Base-by-base conservation (phyloP, 2,797 vertebrate genomes). In the Myotis daubentonii region DNA sequence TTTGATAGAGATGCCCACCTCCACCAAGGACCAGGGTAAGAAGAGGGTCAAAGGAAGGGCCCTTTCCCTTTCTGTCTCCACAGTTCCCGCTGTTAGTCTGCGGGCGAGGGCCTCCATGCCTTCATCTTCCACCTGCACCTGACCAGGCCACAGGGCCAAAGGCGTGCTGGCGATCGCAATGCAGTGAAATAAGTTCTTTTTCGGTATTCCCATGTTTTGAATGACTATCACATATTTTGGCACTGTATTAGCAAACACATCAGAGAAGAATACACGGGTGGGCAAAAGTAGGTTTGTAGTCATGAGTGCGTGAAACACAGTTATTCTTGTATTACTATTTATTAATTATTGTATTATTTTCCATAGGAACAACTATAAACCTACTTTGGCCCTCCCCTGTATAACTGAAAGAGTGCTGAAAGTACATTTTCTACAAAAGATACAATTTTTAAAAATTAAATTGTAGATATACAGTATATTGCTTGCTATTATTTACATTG, bases 401-500 rank as follows among this genome's bases (percentile, higher is more conserved):
- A 3, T 30, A 70, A 74, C 3, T 55, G 30, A 87, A 90, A 51
- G 44, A 57, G 2, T 68, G 76, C 33, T 30, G 36, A 72, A 91
- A 60, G 41, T 28, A 51, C 25, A 53, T 91, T 91, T 80, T 80
- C 78, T 84, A 47, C 30, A 91, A 88, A 91, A 83, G n/a, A 5
- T 60, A 25, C 23, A 28, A 28, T 9, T 47, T 66, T 60, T 66
- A 55, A 87, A 74, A 80, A 91, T 70, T 25, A 79, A 44, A 79
- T 72, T 79, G 6, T 23, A 53, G 20, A 76, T 80, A 68, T 44
- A 44, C 10, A 11, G 44, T 23, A 47, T 22, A 19, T 83, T 91
- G 9, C 38, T 84, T 53, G 83, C 30, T 68, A 22, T 91, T 65
- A 65, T 65, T 80, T 76, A 86, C 53, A 47, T 2, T 60, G 68